A percentile compares a stretch with the other conserved stretches of the same genome.
Conservation (phyloP, 2,888 invertebrate species). For the Chirona hameri region DNA sequence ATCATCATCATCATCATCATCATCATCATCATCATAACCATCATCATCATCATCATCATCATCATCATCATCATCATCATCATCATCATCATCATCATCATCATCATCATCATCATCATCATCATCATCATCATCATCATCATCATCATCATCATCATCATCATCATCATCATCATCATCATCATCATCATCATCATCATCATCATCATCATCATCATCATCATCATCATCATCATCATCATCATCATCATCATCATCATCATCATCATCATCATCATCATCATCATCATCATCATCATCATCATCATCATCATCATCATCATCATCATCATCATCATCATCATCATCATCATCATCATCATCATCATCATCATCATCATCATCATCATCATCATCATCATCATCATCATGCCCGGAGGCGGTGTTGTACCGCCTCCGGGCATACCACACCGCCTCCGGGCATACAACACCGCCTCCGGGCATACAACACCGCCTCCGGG, state of each 20-base stretch:
- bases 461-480: too few relatives aligned
- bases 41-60: too few relatives aligned
- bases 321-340: constrained; percentile 22
- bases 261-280: constrained; percentile 22
- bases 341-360: constrained; percentile 22
- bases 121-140: constrained; percentile 22
- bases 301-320: constrained; percentile 22
- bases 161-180: constrained; percentile 22
- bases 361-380: constrained; percentile 22
- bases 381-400: constrained; percentile 10
- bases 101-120: constrained; percentile 22
- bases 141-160: constrained; percentile 22
- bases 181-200: constrained; percentile 22
- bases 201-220: constrained; percentile 22
- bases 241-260: constrained; percentile 22
- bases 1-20: too few relatives aligned
- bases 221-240: constrained; percentile 22
- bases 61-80: constrained; percentile 22
- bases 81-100: constrained; percentile 22
- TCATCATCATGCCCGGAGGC: not conserved
- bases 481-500: too few relatives aligned
- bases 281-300: constrained; percentile 22
- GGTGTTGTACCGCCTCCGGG: too few relatives aligned
- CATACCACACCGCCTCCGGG: too few relatives aligned
- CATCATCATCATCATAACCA: too few relatives aligned